Percentiles rank a stretch among this genome's conserved stretches.
These are phyloP conservation scores for Achatina immaculata DNA, from an alignment of 1,140 invertebrate species.

Conservation along the genomic window DNA sequence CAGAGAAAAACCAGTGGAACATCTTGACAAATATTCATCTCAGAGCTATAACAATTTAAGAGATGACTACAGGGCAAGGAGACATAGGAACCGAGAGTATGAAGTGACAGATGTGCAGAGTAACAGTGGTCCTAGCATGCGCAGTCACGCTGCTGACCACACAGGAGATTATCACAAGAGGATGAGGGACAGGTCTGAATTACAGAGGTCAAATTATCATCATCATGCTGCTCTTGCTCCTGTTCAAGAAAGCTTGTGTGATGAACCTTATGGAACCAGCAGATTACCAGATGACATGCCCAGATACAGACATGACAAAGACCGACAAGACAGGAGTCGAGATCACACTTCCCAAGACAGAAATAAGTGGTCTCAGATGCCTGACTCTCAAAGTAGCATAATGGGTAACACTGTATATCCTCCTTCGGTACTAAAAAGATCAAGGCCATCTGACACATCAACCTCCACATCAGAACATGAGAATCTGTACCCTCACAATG, in stretches of 20 bases:
- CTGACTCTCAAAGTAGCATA: background rate
- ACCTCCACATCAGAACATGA: background rate
- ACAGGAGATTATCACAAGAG: background rate
- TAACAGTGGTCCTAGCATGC: background rate
- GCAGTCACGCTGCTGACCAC: background rate
- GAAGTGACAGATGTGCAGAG: background rate
- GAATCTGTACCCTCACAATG: background rate
- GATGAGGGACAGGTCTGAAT: background rate
- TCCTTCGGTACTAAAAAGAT: background rate
- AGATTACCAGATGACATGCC: background rate
- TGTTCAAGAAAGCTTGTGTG: background rate
- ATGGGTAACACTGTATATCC: too few relatives aligned
- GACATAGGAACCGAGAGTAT: background rate
- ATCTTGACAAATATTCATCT: constrained; percentile 1
- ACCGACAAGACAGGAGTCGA: background rate
- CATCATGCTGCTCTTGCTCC: background rate
- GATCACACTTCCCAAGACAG: background rate
- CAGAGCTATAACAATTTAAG: background rate
- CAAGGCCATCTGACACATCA: background rate
- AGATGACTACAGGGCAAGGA: background rate
- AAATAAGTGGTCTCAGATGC: background rate
- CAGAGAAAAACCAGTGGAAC: constrained; percentile 3
- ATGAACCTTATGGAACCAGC: background rate
- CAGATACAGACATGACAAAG: too few relatives aligned
- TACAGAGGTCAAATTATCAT: background rate